Conservation (phyloP, 1,140 invertebrate genomes). For the Platorchestia sp. region DNA sequence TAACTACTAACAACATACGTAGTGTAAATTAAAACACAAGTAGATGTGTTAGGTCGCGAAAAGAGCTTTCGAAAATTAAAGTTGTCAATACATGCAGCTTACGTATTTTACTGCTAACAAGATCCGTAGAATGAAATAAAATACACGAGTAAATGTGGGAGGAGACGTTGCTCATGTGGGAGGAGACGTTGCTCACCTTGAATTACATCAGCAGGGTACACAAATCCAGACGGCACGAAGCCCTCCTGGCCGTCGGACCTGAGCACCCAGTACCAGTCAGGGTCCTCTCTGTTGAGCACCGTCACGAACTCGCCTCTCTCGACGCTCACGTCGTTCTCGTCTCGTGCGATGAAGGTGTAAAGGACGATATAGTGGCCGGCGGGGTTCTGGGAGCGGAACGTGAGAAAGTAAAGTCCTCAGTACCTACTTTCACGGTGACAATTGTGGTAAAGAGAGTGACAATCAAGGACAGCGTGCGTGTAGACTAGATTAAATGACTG, state of each 20-base stretch:
- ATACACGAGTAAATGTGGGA: too few species aligned
- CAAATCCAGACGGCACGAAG: conserved; percentile 95
- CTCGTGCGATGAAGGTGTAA: conserved; percentile 91
- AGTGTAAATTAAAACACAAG: not conserved
- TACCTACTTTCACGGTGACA: not conserved
- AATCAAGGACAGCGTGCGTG: not conserved
- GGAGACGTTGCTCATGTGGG: too few species aligned
- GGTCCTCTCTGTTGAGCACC: conserved; percentile 81
- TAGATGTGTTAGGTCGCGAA: not conserved
- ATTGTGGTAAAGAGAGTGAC: not conserved
- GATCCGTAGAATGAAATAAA: not conserved
- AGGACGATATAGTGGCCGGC: conserved; percentile 91
- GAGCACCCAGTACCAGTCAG: conserved; percentile 87
- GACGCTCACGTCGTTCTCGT: conserved; percentile 95
- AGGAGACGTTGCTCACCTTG: conserved; percentile 74
- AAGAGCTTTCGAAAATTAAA: not conserved
- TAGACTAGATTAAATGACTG: not conserved
- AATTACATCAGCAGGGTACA: conserved; percentile 88
- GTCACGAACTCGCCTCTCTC: conserved; percentile 95
- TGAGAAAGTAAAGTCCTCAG: too few species aligned
- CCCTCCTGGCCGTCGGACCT: conserved; percentile 93
- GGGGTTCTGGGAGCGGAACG: conserved; percentile 76
- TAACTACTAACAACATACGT: not conserved
- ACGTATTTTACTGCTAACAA: not conserved
- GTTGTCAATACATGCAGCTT: not conserved